A percentile compares a stretch with the other conserved stretches of the same genome.
phyloP scores from a whole-genome alignment of 2,797 vertebrate species.

The Phrynocephalus vlangalii region DNA sequence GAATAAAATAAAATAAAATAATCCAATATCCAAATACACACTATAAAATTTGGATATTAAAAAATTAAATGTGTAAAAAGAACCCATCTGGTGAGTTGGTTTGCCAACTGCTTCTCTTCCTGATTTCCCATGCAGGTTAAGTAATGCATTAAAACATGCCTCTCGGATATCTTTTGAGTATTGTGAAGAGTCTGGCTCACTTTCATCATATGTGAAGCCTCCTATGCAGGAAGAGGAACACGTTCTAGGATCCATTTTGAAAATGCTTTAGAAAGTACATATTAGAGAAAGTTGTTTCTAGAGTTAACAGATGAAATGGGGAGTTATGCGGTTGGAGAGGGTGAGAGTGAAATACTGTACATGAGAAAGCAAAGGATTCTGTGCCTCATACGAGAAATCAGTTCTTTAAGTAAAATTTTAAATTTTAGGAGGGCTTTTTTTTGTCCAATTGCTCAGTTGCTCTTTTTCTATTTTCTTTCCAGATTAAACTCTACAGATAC shows the following conservation, averaged over 20 bases:
- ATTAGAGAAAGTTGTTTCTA: neutral
- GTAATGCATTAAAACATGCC: neutral
- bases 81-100: neutral
- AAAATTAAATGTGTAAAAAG: no score
- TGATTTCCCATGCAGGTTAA: neutral
- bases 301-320: neutral
- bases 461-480: constrained; percentile 47
- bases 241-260: neutral
- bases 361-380: neutral
- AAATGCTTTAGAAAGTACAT: neutral
- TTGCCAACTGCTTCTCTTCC: neutral
- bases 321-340: no score
- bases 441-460: neutral
- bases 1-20: no score
- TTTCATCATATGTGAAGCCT: neutral
- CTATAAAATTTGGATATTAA: no score
- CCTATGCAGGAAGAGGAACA: neutral
- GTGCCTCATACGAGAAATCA: neutral
- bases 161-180: neutral
- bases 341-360: no score
- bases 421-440: neutral
- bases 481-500: constrained; percentile 89
- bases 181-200: neutral
- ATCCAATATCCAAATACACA: no score
- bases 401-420: neutral